Evolutionary conservation across 1,140 invertebrate species (phyloP).

Genomic region (Choristoneura fumiferana): DNA sequence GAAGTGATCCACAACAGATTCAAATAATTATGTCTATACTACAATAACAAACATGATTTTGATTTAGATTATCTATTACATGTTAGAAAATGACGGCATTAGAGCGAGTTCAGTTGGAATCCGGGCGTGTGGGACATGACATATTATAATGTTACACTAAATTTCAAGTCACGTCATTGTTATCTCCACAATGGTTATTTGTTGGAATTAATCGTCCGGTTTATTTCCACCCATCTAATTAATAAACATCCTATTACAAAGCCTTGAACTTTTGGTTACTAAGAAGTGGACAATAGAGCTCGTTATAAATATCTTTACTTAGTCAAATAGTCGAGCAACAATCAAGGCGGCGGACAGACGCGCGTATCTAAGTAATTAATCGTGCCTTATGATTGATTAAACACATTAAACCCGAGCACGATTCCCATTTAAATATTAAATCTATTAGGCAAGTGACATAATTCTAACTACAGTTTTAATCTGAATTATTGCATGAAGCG

Average conservation of each 20-base stretch:
- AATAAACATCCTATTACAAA: slow-evolving; percentile 68
- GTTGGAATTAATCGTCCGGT: slow-evolving; percentile 51
- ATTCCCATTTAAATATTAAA: slow-evolving; percentile 73
- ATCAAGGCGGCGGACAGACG: slow-evolving; percentile 49
- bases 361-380: slow-evolving; percentile 74
- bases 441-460: slow-evolving; percentile 70
- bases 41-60: slow-evolving; percentile 7
- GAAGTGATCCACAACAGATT: background rate
- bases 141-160: slow-evolving; percentile 40
- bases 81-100: slow-evolving; percentile 10
- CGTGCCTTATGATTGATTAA: slow-evolving; percentile 76
- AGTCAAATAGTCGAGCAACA: slow-evolving; percentile 50
- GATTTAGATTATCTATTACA: slow-evolving; percentile 7
- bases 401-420: slow-evolving; percentile 71
- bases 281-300: slow-evolving; percentile 65
- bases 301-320: slow-evolving; percentile 62
- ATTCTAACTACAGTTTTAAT: slow-evolving; percentile 69
- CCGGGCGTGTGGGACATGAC: slow-evolving; percentile 7
- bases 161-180: slow-evolving; percentile 54
- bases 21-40: slow-evolving; percentile 2
- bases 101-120: background rate
- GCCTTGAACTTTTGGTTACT: slow-evolving; percentile 74
- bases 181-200: slow-evolving; percentile 53
- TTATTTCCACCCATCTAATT: slow-evolving; percentile 68
- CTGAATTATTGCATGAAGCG: slow-evolving; percentile 59